phyloP scores from a whole-genome alignment of 2,888 invertebrate genomes.

The Leucozona laternaria region DNA sequence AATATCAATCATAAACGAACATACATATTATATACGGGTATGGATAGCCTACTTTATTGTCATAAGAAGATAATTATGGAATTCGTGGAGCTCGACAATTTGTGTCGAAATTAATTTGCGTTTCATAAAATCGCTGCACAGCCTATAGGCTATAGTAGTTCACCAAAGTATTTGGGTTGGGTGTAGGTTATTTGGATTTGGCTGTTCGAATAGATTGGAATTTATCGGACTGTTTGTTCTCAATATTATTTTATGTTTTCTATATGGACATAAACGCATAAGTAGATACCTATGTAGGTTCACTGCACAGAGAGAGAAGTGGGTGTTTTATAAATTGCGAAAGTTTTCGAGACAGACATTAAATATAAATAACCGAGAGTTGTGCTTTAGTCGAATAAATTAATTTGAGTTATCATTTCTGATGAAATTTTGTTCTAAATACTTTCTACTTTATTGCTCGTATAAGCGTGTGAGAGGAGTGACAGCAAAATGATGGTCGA shows the following conservation, averaged over 20 bases:
- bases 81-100: constrained; percentile 62
- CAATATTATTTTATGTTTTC: constrained; percentile 34
- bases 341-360: constrained; percentile 33
- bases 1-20: constrained; percentile 61
- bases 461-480: background rate
- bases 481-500: background rate
- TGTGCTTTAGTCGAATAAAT: constrained; percentile 2
- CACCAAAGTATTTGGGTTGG: constrained; percentile 34
- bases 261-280: background rate
- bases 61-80: constrained; percentile 61
- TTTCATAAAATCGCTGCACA: constrained; percentile 41
- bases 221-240: constrained; percentile 46
- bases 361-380: background rate
- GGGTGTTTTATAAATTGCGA: constrained; percentile 49
- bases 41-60: constrained; percentile 5
- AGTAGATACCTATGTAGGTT: no score
- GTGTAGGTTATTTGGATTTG: constrained; percentile 2
- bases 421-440: constrained; percentile 6
- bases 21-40: background rate
- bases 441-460: background rate
- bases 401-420: constrained; percentile 43
- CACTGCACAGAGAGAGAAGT: no score
- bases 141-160: no score
- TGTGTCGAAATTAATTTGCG: constrained; percentile 67
- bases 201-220: constrained; percentile 60